A percentile compares a stretch with the other conserved stretches of the same genome.
These are phyloP conservation scores for Plagodis pulveraria DNA, from an alignment of 2,888 invertebrate species.

Conservation along the genomic window DNA sequence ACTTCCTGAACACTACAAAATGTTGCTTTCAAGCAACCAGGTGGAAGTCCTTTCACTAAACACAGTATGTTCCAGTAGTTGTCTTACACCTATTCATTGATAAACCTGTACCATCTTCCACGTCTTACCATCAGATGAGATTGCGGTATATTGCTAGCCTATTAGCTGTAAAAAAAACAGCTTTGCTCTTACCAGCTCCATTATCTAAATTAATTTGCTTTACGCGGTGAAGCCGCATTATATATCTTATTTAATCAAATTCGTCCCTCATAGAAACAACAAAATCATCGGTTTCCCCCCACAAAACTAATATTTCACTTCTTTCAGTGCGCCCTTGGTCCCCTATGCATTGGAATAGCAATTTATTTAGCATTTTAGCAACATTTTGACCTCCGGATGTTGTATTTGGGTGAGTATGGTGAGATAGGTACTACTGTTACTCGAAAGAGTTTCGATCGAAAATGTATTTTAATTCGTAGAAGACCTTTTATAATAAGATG, in stretches of 20 bases:
- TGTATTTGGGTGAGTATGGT: slow-evolving; percentile 18
- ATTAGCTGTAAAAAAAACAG: too few relatives aligned
- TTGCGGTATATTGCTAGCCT: too few relatives aligned
- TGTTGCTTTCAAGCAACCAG: too few relatives aligned
- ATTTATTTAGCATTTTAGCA: slow-evolving; percentile 31
- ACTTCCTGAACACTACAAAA: too few relatives aligned
- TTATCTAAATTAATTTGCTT: background rate
- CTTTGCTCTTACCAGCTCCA: background rate
- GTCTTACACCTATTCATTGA: too few relatives aligned
- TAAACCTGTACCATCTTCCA: too few relatives aligned
- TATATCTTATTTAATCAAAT: slow-evolving; percentile 1
- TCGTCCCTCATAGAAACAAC: background rate
- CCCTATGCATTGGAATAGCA: slow-evolving; percentile 19
- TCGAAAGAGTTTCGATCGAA: slow-evolving; percentile 5
- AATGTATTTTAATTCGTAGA: too few relatives aligned
- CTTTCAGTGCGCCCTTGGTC: slow-evolving; percentile 30
- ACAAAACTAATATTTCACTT: slow-evolving; percentile 21
- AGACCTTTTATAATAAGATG: too few relatives aligned
- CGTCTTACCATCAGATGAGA: too few relatives aligned
- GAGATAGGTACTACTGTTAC: slow-evolving; percentile 10
- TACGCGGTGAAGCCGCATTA: background rate
- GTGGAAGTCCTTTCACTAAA: too few relatives aligned
- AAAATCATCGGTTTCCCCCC: background rate
- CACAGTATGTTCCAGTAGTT: too few relatives aligned
- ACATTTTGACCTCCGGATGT: slow-evolving; percentile 21